Percentiles rank a stretch among this genome's conserved stretches.
Evolutionary conservation across 2,888 invertebrate genomes (phyloP).

Genomic region (Leptogaster cylindrica): DNA sequence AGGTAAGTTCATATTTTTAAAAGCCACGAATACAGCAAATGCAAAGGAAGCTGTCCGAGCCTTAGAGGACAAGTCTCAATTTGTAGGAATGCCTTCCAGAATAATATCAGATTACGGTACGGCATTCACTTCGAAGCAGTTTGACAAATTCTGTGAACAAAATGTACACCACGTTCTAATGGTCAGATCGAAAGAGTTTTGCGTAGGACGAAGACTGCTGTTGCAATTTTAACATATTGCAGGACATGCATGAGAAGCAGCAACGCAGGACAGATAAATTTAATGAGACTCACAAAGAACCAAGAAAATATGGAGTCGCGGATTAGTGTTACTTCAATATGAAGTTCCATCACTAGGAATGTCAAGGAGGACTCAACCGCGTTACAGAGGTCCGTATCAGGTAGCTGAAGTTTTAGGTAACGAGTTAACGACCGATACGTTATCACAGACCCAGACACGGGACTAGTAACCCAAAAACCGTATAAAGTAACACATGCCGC

Average conservation of each 20-base stretch:
- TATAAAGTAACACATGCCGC: no score
- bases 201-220: neutral
- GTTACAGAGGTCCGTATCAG: neutral
- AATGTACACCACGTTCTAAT: slow-evolving; percentile 42
- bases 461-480: neutral
- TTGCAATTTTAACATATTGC: neutral
- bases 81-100: slow-evolving; percentile 33
- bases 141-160: slow-evolving; percentile 36
- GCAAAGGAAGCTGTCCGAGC: neutral
- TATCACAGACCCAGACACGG: neutral
- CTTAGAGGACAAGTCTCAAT: slow-evolving; percentile 22
- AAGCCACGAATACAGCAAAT: no score
- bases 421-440: neutral
- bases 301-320: no score
- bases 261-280: no score
- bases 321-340: no score
- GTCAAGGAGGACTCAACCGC: neutral
- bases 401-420: neutral
- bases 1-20: no score
- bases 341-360: neutral
- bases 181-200: slow-evolving; percentile 46
- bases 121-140: slow-evolving; percentile 45
- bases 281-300: no score
- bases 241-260: neutral
- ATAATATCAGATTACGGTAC: slow-evolving; percentile 45